Conservation (phyloP, 2,113 vertebrate species). For the Dromiciops gliroides region DNA sequence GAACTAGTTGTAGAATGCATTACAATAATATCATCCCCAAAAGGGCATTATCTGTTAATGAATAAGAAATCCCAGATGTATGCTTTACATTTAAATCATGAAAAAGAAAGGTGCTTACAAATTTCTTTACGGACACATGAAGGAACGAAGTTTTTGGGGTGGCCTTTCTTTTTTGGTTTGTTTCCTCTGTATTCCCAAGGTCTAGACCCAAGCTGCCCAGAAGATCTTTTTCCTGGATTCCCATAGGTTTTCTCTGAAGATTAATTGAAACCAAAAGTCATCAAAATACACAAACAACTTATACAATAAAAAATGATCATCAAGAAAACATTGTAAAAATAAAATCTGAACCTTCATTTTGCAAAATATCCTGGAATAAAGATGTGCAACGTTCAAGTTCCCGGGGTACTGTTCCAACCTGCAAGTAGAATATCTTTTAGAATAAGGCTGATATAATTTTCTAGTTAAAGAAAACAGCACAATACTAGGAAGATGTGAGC, state of each 20-base stretch:
- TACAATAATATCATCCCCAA: constrained; percentile 23
- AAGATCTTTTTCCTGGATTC: constrained; percentile 68
- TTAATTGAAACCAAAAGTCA: constrained; percentile 71
- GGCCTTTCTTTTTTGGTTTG: constrained; percentile 80
- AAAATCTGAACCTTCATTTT: constrained; percentile 83
- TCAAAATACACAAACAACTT: constrained; percentile 53
- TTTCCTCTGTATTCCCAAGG: constrained; percentile 75
- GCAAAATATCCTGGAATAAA: constrained; percentile 89
- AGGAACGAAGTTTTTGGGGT: constrained; percentile 77
- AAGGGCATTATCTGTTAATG: constrained; percentile 42
- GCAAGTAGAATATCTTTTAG: constrained; percentile 69
- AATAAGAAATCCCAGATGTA: constrained; percentile 32
- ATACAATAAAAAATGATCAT: constrained; percentile 45
- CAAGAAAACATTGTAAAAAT: constrained; percentile 41
- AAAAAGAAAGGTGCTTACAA: constrained; percentile 76
- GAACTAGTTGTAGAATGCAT: not conserved
- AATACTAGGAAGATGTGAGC: not conserved
- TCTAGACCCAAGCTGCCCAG: constrained; percentile 75
- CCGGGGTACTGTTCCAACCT: constrained; percentile 85
- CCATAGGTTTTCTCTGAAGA: constrained; percentile 73
- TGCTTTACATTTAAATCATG: constrained; percentile 47
- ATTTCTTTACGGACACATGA: constrained; percentile 79
- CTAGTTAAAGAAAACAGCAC: not conserved
- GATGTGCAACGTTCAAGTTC: constrained; percentile 92
- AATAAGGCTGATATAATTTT: not conserved